These are phyloP conservation scores for Stichopus chloronotus DNA, from an alignment of 35 echinoderm and acorn worm genomes.

Conservation along the genomic window DNA sequence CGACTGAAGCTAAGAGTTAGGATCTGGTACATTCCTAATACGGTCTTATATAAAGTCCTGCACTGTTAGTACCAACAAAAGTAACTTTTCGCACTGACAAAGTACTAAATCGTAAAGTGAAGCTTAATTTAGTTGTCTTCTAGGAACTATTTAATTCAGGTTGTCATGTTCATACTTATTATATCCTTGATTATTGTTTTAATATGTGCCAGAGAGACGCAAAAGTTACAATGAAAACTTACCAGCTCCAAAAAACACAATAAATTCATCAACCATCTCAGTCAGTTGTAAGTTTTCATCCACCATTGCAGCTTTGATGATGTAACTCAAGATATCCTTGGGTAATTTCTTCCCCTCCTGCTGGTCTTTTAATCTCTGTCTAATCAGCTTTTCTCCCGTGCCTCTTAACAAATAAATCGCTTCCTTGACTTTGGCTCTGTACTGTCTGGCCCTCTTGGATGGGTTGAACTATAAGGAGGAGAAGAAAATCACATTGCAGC, in stretches of 20 bases:
- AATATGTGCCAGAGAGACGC: too few relatives aligned
- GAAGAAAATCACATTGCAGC: background rate
- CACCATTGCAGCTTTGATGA: slow-evolving; percentile 45
- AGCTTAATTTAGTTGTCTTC: too few relatives aligned
- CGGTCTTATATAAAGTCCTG: too few relatives aligned
- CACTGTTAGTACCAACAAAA: too few relatives aligned
- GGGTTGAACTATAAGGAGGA: background rate
- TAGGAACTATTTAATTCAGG: too few relatives aligned
- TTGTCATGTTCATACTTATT: too few relatives aligned
- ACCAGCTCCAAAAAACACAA: slow-evolving; percentile 40
- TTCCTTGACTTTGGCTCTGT: slow-evolving; percentile 13
- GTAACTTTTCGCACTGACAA: too few relatives aligned
- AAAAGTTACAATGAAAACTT: background rate
- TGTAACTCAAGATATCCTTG: slow-evolving; percentile 55
- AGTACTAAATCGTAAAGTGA: too few relatives aligned
- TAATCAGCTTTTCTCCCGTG: background rate
- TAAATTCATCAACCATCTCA: slow-evolving; percentile 52
- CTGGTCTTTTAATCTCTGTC: background rate
- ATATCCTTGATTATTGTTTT: too few relatives aligned
- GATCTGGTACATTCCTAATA: too few relatives aligned
- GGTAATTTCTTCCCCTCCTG: slow-evolving; percentile 19
- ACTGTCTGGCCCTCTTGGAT: background rate
- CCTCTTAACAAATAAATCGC: slow-evolving; percentile 8
- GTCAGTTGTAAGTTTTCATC: slow-evolving; percentile 3
- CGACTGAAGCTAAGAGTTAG: too few relatives aligned